A percentile compares a stretch with the other conserved stretches of the same genome.
Conservation (phyloP, 1,140 invertebrate species). For the Drosophila kanapiae region DNA sequence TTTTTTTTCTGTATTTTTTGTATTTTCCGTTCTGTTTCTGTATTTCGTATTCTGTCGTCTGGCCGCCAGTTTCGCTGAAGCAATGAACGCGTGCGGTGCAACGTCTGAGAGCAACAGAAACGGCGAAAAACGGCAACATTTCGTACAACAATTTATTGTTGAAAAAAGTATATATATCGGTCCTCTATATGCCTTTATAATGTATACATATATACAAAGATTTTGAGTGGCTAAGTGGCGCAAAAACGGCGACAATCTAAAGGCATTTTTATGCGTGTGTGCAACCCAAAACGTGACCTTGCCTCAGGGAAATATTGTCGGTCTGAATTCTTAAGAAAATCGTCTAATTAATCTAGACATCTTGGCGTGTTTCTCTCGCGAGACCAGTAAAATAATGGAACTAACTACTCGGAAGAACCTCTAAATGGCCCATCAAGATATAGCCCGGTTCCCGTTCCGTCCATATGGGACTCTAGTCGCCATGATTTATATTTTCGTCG, state of each 20-base stretch:
- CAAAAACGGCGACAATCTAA: constrained; percentile 18
- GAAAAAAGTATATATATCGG: constrained; percentile 48
- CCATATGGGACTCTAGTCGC: constrained; percentile 58
- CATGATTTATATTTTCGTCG: constrained; percentile 62
- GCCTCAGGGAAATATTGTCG: constrained; percentile 29
- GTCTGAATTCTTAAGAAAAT: constrained; percentile 26
- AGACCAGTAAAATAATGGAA: constrained; percentile 39
- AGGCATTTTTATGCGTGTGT: constrained; percentile 33
- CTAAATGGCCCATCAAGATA: constrained; percentile 10
- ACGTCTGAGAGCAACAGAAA: constrained; percentile 40
- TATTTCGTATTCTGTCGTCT: constrained; percentile 48
- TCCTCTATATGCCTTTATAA: constrained; percentile 25
- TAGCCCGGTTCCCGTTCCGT: constrained; percentile 40
- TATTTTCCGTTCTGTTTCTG: constrained; percentile 40
- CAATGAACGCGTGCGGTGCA: constrained; percentile 82
- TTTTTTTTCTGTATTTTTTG: constrained; percentile 22
- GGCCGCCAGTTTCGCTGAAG: constrained; percentile 70
- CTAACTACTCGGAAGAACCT: constrained; percentile 14
- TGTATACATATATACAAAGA: constrained; percentile 20
- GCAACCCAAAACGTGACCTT: constrained; percentile 53
- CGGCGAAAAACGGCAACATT: constrained; percentile 63
- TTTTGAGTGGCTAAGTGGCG: constrained; percentile 25
- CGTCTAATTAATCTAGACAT: constrained; percentile 37
- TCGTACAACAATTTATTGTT: constrained; percentile 68
- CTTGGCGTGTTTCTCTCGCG: constrained; percentile 3